Base-by-base conservation (phyloP, 2,113 vertebrate species). In the Antennarius striatus region DNA sequence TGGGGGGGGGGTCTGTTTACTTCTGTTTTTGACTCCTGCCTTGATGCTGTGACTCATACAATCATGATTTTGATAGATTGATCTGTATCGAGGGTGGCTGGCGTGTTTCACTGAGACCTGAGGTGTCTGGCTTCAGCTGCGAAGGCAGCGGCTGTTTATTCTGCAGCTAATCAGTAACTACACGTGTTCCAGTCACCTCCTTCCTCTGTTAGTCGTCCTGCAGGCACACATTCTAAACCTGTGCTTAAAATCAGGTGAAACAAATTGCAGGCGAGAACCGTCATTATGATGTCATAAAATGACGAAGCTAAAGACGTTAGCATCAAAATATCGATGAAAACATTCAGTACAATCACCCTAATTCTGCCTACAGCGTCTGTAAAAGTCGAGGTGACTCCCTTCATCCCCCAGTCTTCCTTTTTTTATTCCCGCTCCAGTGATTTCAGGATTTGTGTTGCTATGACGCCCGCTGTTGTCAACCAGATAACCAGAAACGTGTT, bases 131-230 rank as follows among this genome's bases (percentile, higher is more conserved):
- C 22, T 22, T 22, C 22, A 22, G 22, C 22, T 22, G 22, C 32
- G 63, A 29, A 64, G 63, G 48, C 15, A 28, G 64, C 1, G 52
- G 9, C 52, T 89, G 77, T 89, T 89, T 81, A 51, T 73, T 73
- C 54, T 56, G 0, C 36, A 54, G 85, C 80, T 84, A 86, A 86
- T 86, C 55, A 78, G 71, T 87, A 83, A 86, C 80, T 3, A 5
- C 62, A 52, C 49, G 52, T 22, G 48, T 55, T 52, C n/a, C 55
- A 9, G 16, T 43, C 61, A 7, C 70, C 39, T 56, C 70, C 47
- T 58, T 51, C 69, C 32, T 73, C 11, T 28, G 3, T 28, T 52
- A 30, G 32, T 46, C 47, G 16, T 10, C 28, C 50, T 51, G 10
- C 9, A 9, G 3, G 16, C 14, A 15, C 4, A 3, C 14, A 14